A percentile compares a stretch with the other conserved stretches of the same genome.
phyloP scores from a whole-genome alignment of 2,113 vertebrate species.

The Osmerus eperlanus region DNA sequence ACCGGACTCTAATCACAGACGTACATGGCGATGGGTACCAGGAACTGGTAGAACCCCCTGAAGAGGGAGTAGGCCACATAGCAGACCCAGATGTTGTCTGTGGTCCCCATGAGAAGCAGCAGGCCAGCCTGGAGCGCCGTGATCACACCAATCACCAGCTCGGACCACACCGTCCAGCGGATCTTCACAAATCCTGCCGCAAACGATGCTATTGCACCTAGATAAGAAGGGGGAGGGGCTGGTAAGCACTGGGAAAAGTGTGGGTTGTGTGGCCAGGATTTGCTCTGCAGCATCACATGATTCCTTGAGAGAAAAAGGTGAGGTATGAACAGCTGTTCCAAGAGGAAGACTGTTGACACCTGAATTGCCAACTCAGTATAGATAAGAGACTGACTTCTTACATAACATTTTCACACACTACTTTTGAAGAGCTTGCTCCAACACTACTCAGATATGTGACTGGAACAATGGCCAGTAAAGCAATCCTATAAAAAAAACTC shows the following conservation, averaged over 20 bases:
- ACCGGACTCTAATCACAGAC: slow-evolving; percentile 49
- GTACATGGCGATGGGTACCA: slow-evolving; percentile 93
- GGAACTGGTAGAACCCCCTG: slow-evolving; percentile 87
- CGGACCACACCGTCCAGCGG: slow-evolving; percentile 86
- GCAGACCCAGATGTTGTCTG: slow-evolving; percentile 82
- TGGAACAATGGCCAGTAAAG: too few relatives aligned
- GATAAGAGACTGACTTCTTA: too few relatives aligned
- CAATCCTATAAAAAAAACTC: too few relatives aligned
- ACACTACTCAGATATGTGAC: too few relatives aligned
- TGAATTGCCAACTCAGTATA: too few relatives aligned
- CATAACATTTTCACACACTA: too few relatives aligned
- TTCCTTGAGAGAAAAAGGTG: too few relatives aligned
- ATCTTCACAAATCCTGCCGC: slow-evolving; percentile 81
- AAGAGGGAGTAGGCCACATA: slow-evolving; percentile 84
- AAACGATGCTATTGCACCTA: slow-evolving; percentile 83
- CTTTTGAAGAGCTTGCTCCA: too few relatives aligned
- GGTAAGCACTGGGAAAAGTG: background rate
- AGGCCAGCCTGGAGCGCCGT: slow-evolving; percentile 82
- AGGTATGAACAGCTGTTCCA: too few relatives aligned
- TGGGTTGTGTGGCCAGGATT: too few relatives aligned
- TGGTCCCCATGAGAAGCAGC: slow-evolving; percentile 81
- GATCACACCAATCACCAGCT: slow-evolving; percentile 80
- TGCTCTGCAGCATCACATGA: too few relatives aligned
- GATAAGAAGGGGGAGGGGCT: background rate
- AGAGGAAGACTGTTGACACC: too few relatives aligned